phyloP scores from a whole-genome alignment of 1,140 invertebrate species.

The Drosophila oshimai region DNA sequence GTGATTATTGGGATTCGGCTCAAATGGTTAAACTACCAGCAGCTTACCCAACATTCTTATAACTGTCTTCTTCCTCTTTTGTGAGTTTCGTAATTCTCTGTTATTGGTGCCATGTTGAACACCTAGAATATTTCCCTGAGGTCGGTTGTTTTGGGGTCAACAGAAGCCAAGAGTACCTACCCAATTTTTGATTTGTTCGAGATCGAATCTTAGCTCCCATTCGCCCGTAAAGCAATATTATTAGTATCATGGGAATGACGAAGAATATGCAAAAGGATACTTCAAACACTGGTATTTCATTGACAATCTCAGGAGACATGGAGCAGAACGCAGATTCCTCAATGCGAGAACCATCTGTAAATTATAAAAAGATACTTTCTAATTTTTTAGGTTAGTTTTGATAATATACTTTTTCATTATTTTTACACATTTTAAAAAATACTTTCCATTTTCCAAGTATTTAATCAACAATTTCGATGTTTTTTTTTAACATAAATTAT shows the following conservation, averaged over 20 bases:
- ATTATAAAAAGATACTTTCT: too few relatives aligned
- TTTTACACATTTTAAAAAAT: too few relatives aligned
- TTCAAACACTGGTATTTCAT: slow-evolving; percentile 88
- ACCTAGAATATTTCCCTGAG: slow-evolving; percentile 34
- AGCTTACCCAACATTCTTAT: slow-evolving; percentile 91
- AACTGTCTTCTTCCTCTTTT: slow-evolving; percentile 89
- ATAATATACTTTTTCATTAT: too few relatives aligned
- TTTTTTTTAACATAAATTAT: too few relatives aligned
- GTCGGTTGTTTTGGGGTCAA: background rate
- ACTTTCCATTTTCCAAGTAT: too few relatives aligned
- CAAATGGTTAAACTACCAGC: background rate
- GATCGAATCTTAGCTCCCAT: slow-evolving; percentile 89
- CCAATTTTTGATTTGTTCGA: slow-evolving; percentile 84
- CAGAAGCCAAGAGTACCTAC: slow-evolving; percentile 28
- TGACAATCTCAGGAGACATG: slow-evolving; percentile 85
- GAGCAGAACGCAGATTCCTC: slow-evolving; percentile 90
- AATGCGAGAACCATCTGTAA: slow-evolving; percentile 82
- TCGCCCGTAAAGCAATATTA: slow-evolving; percentile 89
- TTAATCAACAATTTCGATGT: too few relatives aligned
- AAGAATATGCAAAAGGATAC: slow-evolving; percentile 93
- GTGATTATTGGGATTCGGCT: background rate
- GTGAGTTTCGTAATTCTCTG: slow-evolving; percentile 86
- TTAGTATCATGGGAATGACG: slow-evolving; percentile 90
- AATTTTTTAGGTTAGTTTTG: too few relatives aligned
- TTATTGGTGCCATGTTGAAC: slow-evolving; percentile 86